phyloP scores from a whole-genome alignment of 2,113 vertebrate genomes.

The Rhinoderma darwinii region DNA sequence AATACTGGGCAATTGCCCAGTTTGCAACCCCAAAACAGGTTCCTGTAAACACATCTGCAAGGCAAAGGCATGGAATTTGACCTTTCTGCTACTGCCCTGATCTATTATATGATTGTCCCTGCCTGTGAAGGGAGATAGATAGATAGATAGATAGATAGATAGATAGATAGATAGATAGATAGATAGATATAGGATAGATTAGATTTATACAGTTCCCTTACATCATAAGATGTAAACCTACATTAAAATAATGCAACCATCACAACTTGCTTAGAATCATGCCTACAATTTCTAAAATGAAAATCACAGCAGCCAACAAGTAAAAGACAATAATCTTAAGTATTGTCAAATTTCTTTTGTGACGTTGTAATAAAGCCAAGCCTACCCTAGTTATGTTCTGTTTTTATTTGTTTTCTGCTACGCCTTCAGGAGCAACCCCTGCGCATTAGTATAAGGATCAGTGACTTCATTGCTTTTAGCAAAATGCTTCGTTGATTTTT shows the following conservation, averaged over 20 bases:
- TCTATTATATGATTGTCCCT: too few relatives aligned
- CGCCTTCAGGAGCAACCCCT: not conserved
- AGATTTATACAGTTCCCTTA: too few relatives aligned
- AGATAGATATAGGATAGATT: too few relatives aligned
- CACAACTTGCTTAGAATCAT: too few relatives aligned
- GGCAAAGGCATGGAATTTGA: too few relatives aligned
- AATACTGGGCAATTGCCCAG: not conserved
- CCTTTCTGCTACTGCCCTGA: too few relatives aligned
- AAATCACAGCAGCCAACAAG: not conserved
- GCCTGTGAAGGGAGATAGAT: too few relatives aligned
- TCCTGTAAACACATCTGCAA: too few relatives aligned
- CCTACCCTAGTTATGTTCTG: not conserved
- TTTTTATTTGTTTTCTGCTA: conserved; percentile 13
- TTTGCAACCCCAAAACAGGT: too few relatives aligned
- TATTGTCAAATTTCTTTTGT: not conserved
- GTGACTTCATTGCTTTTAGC: not conserved
- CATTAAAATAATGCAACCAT: not conserved
- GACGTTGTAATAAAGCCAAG: not conserved
- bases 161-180: too few relatives aligned
- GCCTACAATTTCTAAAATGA: too few relatives aligned
- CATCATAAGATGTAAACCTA: not conserved
- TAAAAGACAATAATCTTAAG: not conserved
- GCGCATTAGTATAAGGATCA: not conserved
- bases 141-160: too few relatives aligned
- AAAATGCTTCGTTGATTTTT: conserved; percentile 6